Conservation (phyloP, 2,888 invertebrate species). For the Pammene fasciana region DNA sequence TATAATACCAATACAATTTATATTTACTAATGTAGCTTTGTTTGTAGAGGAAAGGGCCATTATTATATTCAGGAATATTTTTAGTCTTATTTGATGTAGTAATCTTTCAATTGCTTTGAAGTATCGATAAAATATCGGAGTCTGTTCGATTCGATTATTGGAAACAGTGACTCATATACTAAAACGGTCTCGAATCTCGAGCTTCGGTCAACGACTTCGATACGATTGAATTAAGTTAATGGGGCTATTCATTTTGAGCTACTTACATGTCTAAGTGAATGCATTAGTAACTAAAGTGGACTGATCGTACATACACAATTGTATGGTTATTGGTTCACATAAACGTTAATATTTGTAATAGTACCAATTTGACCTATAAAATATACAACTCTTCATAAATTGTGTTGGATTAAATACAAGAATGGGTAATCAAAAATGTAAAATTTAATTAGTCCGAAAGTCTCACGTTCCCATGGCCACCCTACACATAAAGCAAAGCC, state of each 20-base stretch:
- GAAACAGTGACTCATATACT: constrained; percentile 34
- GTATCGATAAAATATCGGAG: constrained; percentile 32
- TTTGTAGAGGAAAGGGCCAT: no score
- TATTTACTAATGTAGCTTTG: not conserved
- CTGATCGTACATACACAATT: not conserved
- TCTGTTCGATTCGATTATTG: constrained; percentile 26
- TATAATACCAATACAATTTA: not conserved
- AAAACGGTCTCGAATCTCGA: constrained; percentile 36
- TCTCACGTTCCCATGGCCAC: constrained; percentile 25
- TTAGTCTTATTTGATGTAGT: not conserved
- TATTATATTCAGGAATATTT: not conserved
- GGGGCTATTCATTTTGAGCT: constrained; percentile 29
- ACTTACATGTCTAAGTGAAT: constrained; percentile 16
- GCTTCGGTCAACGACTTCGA: constrained; percentile 37
- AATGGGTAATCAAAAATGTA: not conserved
- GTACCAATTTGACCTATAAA: no score
- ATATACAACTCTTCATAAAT: no score
- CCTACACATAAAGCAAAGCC: constrained; percentile 20
- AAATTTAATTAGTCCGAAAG: not conserved
- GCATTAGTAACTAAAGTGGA: constrained; percentile 1
- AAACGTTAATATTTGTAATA: not conserved
- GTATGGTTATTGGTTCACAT: not conserved
- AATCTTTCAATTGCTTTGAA: constrained; percentile 25
- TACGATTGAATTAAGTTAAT: constrained; percentile 39
- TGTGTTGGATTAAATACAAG: not conserved